Conservation (phyloP, 1,140 invertebrate species). For the Streblospio benedicti region DNA sequence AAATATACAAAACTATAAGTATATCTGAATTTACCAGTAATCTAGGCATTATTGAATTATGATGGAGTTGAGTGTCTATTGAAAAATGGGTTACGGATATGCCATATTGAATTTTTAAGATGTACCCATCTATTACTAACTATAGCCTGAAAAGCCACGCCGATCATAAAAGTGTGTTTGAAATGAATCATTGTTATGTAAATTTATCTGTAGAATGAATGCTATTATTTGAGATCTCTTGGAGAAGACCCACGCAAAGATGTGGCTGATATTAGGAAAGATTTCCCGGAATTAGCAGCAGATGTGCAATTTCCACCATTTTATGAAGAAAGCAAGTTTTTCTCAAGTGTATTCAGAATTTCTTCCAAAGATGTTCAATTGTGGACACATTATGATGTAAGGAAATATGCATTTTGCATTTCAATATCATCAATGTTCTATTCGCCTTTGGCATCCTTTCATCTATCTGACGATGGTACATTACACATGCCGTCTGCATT, state of each 20-base stretch:
- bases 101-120: not conserved
- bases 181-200: not conserved
- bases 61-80: not conserved
- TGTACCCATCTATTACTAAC: not conserved
- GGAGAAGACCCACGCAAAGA: constrained; percentile 52
- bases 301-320: constrained; percentile 51
- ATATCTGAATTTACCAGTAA: too few species aligned
- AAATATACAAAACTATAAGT: too few species aligned
- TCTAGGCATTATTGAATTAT: not conserved
- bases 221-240: constrained; percentile 54
- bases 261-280: constrained; percentile 48
- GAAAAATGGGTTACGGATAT: not conserved
- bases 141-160: not conserved
- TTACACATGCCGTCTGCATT: too few species aligned
- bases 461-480: too few species aligned
- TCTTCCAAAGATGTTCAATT: constrained; percentile 50
- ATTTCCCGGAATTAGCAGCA: constrained; percentile 49
- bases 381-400: constrained; percentile 59
- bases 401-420: constrained; percentile 1
- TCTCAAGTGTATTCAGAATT: constrained; percentile 56
- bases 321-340: constrained; percentile 47
- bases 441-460: too few species aligned
- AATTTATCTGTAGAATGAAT: constrained; percentile 38
- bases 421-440: not conserved
- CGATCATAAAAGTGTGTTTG: not conserved